Evolutionary conservation across 2,113 vertebrate genomes (phyloP), one percentile per base, ranked within the genome.

Genomic region (Ariopsis seemanni): DNA sequence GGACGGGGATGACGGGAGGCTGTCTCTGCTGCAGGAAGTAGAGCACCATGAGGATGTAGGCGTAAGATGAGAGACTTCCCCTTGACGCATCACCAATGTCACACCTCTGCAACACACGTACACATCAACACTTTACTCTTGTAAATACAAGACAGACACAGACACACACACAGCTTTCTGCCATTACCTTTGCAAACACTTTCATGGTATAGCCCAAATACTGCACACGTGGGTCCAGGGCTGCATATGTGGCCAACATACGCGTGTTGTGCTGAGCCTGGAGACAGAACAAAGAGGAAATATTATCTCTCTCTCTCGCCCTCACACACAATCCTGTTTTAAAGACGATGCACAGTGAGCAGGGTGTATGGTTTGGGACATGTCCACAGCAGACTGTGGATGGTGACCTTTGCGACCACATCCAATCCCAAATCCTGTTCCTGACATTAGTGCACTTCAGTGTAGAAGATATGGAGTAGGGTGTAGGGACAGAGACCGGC

Each of bases 21-120:
- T 97, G 96, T 91, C 97, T 96, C 94, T 99, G 98, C 94, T 99
- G 98, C 65, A 99, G 95, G 89, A 98, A 99, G 94, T 99, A 99
- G 86, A 99, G 95, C 93, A 99, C 98, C 98, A 99, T 99, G 88
- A 99, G 97, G 91, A 99, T 99, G 93, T 99, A 99, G 22, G 98
- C 98, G 67, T 99, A 99, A 0, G 98, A 99, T 2, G 98, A 99
- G n/a, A 99, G 96, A 90, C 98, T 99, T 89, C 98, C 98, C 90
- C 98, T 96, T 88, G 98, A 99, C 7, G 98, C 98, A 79, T 99
- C 98, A 1, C 98, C 98, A 57, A 99, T 99, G 93, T 99, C 98
- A 58, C 98, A 99, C 93, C 98, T 97, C 98, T 99, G 93, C 0
- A 67, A 27, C 92, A 67, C 89, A 93, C 69, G 77, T 14, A 48